phyloP scores from a whole-genome alignment of 2,888 invertebrate species.

The Falcaria lacertinaria region DNA sequence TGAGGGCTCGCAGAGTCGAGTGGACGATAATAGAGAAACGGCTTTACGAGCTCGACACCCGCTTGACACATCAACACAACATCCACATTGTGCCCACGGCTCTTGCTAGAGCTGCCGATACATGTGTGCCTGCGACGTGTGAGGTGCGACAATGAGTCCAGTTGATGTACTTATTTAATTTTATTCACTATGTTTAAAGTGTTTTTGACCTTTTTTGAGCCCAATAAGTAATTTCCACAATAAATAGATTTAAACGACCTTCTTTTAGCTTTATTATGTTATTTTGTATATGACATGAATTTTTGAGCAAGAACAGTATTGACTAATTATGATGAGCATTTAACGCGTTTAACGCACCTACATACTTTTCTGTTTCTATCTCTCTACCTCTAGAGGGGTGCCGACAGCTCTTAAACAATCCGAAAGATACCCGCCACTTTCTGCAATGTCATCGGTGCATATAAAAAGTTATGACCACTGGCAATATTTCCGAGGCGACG shows the following conservation, averaged over 20 bases:
- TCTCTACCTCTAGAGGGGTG: conserved; percentile 5
- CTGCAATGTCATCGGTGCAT: conserved; percentile 78
- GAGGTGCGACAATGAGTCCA: conserved; percentile 13
- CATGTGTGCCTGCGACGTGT: conserved; percentile 27
- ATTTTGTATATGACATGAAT: no score
- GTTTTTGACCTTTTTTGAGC: no score
- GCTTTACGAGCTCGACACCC: conserved; percentile 69
- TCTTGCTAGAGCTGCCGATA: conserved; percentile 20
- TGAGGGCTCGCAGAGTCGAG: conserved; percentile 43
- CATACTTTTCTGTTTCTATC: no score
- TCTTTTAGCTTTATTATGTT: no score
- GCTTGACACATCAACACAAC: conserved; percentile 66
- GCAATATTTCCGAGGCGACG: conserved; percentile 70
- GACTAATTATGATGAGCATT: no score
- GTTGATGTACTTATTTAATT: background rate
- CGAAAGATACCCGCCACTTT: conserved; percentile 55
- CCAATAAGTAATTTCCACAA: no score
- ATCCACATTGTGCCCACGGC: conserved; percentile 28
- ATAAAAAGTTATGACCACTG: conserved; percentile 79
- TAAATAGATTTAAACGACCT: no score
- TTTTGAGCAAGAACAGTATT: no score
- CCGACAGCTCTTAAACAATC: conserved; percentile 39
- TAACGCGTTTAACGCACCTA: no score
- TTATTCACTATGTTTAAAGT: no score
- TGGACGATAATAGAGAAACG: conserved; percentile 66